Base-by-base conservation (phyloP, 2,113 vertebrate genomes). In the Mormoops blainvillei region DNA sequence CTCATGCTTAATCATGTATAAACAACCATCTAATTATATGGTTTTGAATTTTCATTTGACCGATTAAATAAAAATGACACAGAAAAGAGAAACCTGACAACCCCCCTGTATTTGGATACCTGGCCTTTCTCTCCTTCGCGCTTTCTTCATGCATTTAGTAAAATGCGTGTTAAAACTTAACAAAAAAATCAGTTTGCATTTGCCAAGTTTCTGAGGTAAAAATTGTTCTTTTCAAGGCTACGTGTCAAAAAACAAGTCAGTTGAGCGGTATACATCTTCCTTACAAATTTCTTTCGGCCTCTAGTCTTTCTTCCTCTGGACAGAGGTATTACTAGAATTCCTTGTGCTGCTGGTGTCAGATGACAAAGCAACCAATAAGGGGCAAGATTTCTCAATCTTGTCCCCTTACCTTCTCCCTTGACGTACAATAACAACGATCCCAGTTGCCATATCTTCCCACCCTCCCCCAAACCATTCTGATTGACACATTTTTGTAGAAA, bases 41-140 rank as follows among this genome's bases (percentile, higher is more conserved):
- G 76, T 97, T 98, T 97, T 85, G 97, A 87, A 89, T 96, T 97
- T 92, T 97, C 96, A 48, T 82, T 98, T 98, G 93, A 97, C 94
- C 80, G 20, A 22, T 94, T 95, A 95, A 97, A 96, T 73, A 76
- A 74, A 97, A 85, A 71, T 94, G 93, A 96, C 97, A 97, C 91
- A 95, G 96, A 94, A 96, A 95, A 83, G 83, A 71, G 93, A 97
- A 97, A 96, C 95, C 78, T 97, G 94, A 95, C 56, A 97, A 95
- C 84, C 68, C 77, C 18, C 82, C 31, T 84, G 94, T 87, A 76
- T 78, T 97, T 61, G 18, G 96, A 77, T 98, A 98, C 89, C 77
- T 97, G 91, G 95, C 95, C 92, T 97, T 80, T 97, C 89, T 95
- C 87, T 93, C 78, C 45, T n/a, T 89, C 48, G 43, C 50, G 81